Evolutionary conservation across 2,797 vertebrate genomes (phyloP).

Genomic region (Cetoscarus ocellatus): DNA sequence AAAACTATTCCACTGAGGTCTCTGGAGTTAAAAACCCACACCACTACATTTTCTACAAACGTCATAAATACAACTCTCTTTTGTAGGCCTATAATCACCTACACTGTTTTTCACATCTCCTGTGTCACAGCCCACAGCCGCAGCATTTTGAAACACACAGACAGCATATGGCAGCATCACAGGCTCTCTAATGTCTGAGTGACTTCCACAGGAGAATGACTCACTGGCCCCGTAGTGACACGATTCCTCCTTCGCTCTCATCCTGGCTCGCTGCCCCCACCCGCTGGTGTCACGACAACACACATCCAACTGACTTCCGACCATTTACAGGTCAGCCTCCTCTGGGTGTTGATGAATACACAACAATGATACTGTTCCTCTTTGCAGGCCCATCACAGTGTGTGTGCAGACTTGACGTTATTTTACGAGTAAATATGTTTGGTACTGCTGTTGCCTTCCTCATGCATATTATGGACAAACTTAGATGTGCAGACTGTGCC

Average conservation of each 20-base stretch:
- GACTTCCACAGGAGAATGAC: conserved; percentile 55
- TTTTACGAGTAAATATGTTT: conserved; percentile 19
- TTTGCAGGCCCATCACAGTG: conserved; percentile 36
- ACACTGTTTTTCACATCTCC: conserved; percentile 17
- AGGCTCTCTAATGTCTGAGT: conserved; percentile 45
- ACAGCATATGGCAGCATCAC: conserved; percentile 56
- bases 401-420: conserved; percentile 11
- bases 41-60: conserved; percentile 20
- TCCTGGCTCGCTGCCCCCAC: conserved; percentile 29
- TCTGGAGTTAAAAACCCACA: not conserved
- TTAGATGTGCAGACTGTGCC: not conserved
- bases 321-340: conserved; percentile 67
- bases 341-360: conserved; percentile 46
- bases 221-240: conserved; percentile 63
- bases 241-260: conserved; percentile 42
- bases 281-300: conserved; percentile 57
- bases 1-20: conserved; percentile 6
- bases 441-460: conserved; percentile 9
- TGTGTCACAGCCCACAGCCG: conserved; percentile 19
- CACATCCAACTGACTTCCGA: conserved; percentile 54
- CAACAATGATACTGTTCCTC: conserved; percentile 38
- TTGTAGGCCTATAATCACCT: conserved; percentile 14
- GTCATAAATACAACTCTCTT: conserved; percentile 17
- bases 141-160: conserved; percentile 35
- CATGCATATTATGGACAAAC: not conserved